Evolutionary conservation across 2,888 invertebrate genomes (phyloP).

Genomic region (Cephus rjabovi): DNA sequence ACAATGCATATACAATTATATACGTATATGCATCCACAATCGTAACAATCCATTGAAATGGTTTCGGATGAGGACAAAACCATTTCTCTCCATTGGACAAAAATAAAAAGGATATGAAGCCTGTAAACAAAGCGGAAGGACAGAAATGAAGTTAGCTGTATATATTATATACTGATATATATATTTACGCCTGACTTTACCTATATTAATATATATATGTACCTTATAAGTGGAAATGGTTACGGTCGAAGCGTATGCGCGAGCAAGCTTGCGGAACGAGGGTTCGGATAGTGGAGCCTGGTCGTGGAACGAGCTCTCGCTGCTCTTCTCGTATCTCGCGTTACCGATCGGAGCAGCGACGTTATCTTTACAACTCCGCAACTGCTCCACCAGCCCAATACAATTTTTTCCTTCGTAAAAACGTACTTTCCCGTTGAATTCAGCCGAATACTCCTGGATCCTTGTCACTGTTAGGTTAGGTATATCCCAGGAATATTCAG

Average conservation of each 20-base stretch:
- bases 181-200: not conserved
- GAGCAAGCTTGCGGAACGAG: not conserved
- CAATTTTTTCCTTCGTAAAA: not conserved
- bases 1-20: not conserved
- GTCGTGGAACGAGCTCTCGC: not conserved
- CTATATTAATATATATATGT: not conserved
- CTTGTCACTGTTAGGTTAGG: not conserved
- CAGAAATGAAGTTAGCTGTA: not conserved
- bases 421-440: not conserved
- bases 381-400: not conserved
- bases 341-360: not conserved
- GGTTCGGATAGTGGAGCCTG: not conserved
- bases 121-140: not conserved
- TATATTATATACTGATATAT: not conserved
- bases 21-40: not conserved
- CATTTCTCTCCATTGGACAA: not conserved
- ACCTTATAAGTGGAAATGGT: not conserved
- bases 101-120: not conserved
- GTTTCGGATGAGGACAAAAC: not conserved
- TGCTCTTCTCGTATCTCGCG: not conserved
- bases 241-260: not conserved
- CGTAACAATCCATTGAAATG: not conserved
- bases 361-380: not conserved
- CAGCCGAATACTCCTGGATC: not conserved
- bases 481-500: not conserved